Percentiles rank a stretch among this genome's conserved stretches.
Conservation (phyloP, 2,888 invertebrate genomes). For the Cotesia congregata region DNA sequence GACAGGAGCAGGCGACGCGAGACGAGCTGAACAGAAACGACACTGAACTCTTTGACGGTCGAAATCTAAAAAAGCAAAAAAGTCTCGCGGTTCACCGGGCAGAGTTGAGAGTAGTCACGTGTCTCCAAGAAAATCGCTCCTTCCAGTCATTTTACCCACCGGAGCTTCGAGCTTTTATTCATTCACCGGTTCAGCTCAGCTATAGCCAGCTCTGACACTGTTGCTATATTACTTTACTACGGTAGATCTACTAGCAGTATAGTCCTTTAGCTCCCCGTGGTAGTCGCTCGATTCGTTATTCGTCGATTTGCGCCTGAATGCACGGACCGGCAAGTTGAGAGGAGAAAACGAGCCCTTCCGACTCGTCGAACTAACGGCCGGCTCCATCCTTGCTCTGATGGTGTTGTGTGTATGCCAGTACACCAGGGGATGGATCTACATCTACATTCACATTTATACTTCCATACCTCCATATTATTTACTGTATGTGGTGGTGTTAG, state of each 20-base stretch:
- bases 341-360: constrained; percentile 21
- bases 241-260: neutral
- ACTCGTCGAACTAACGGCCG: constrained; percentile 21
- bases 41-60: constrained; percentile 8
- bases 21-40: neutral
- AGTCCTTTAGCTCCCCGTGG: neutral
- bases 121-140: constrained; percentile 12
- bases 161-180: too few species aligned
- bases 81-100: constrained; percentile 13
- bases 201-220: too few species aligned
- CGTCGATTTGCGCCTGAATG: constrained; percentile 25
- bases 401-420: too few species aligned
- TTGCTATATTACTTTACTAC: too few species aligned
- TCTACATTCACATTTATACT: too few species aligned
- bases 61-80: constrained; percentile 5
- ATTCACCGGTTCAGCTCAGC: too few species aligned
- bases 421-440: too few species aligned
- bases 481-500: neutral
- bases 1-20: neutral
- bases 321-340: constrained; percentile 13
- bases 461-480: neutral
- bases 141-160: neutral
- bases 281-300: constrained; percentile 15
- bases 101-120: constrained; percentile 3
- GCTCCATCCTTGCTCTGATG: constrained; percentile 7